These are phyloP conservation scores for Melieria crassipennis DNA, from an alignment of 2,888 invertebrate species.

Conservation along the genomic window DNA sequence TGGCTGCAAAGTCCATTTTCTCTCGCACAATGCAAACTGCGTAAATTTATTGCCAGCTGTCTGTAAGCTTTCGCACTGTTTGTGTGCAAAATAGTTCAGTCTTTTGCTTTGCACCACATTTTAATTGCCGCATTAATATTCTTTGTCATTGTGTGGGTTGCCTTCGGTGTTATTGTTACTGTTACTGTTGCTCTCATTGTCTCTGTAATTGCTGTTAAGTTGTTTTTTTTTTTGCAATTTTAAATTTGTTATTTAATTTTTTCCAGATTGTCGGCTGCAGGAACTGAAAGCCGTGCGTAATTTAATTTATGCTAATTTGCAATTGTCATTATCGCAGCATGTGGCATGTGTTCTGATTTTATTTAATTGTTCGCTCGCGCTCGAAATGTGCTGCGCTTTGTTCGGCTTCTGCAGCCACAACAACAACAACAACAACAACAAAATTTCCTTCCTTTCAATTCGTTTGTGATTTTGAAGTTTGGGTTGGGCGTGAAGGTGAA, in stretches of 20 bases:
- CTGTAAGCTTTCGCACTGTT: too few species aligned
- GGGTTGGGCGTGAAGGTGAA: too few species aligned
- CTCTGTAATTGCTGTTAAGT: slow-evolving; percentile 18
- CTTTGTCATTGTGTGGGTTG: neutral
- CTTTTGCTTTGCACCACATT: too few species aligned
- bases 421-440: too few species aligned
- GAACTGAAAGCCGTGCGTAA: slow-evolving; percentile 19
- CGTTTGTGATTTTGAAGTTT: too few species aligned
- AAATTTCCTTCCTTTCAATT: too few species aligned
- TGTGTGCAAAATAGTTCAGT: too few species aligned
- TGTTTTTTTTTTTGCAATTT: slow-evolving; percentile 6
- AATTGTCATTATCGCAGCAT: neutral
- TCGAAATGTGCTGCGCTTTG: neutral
- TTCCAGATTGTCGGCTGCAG: neutral
- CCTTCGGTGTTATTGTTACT: neutral
- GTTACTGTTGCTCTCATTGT: slow-evolving; percentile 6
- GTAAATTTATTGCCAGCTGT: too few species aligned
- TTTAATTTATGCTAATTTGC: slow-evolving; percentile 30
- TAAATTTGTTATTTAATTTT: too few species aligned
- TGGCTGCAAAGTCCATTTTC: too few species aligned
- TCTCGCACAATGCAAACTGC: too few species aligned
- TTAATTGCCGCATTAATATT: neutral
- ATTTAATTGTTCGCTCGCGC: slow-evolving; percentile 15
- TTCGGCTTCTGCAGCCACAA: neutral
- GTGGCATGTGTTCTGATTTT: neutral